Evolutionary conservation across 2,888 invertebrate species (phyloP), one percentile per base, ranked within the genome.

Genomic region (Ganaspis brasiliensis): DNA sequence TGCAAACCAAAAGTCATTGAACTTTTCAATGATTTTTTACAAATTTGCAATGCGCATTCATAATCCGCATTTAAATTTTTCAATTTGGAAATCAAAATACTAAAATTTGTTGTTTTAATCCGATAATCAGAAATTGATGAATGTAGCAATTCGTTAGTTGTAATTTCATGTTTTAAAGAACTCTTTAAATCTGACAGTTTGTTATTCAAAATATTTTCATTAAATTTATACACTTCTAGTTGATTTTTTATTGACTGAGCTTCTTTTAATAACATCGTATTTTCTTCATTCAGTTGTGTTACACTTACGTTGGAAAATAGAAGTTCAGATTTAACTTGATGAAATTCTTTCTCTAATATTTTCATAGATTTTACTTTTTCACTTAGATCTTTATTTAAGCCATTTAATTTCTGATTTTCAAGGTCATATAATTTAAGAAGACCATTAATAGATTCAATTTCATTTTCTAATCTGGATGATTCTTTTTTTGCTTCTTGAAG

Each of bases 391-490:
- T 75, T 72, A 73, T 83, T 82, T 0, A 74, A 75, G 0, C 79
- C 63, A 73, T 81, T 72, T 56, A 83, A 21, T 14, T 81, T 81
- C 55, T 72, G n/a, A 45, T 80, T 83, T 24, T 86, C 85, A 55
- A 80, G 74, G 21, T 80, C 77, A 2, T 80, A 56, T 1, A 78
- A 72, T 56, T 83, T 78, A 21, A 86, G 63, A 55, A 82, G 79
- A 26, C 76, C 72, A 72, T 83, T 83, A 37, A 92, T 85, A 75
- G 93, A 92, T 9, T 93, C 93, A 24, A 94, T 84, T 90, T 94
- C 87, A n/a, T 84, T 84, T 80, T 87, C 83, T 21, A 89, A 73
- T 8, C 74, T 77, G 3, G 78, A 75, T 6, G 86, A 83, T 80
- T 91, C 90, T 49, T 88, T 86, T 84, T 91, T 91, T 0, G 92